Base-by-base conservation (phyloP, 2,113 vertebrate species). In the Leptobrachium leishanense region DNA sequence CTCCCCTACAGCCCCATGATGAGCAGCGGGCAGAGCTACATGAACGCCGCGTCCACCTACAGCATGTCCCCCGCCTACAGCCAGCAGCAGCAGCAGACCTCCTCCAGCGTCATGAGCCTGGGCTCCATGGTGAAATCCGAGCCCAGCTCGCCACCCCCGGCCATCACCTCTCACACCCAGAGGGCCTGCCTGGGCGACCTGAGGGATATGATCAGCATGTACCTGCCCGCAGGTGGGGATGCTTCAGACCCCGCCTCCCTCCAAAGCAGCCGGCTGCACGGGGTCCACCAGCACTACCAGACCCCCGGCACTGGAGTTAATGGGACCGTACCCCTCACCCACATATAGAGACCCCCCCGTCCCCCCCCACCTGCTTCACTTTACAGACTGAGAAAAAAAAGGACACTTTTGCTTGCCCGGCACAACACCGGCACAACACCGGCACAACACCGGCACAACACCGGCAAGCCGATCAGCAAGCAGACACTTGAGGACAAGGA, bases 121-220 rank as follows among this genome's bases (percentile, higher is more conserved):
- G 92, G 93, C 68, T 95, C 95, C 0, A 95, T 96, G 84, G 96
- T 97, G 85, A 98, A 99, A 89, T 95, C 95, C 2, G 97, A 99
- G 89, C 96, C 97, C 74, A 98, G 96, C 89, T 98, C 97, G 0
- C 96, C 96, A 55, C 97, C 97, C 5, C 97, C 96, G 53, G 95
- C 97, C 87, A 95, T 98, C 88, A 87, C 96, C 8, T 96, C 97
- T 73, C 97, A 98, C 91, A 97, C 96, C 57, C 77, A 80, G 2
- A 91, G 97, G 81, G 96, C 97, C 81, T 98, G 97, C 84, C 90
- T 99, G 86, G 97, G 97, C 72, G 97, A 99, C 88, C 94, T 99
- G 93, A 90, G 97, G 92, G 97, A 99, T 87, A 99, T 99, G 97
- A 99, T 99, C 88, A 99, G 97, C 92, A 98, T 99, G 97, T 99